Evolutionary conservation across 2,888 invertebrate genomes (phyloP), one percentile per base, ranked within the genome.

Genomic region (Xylota sylvarum): DNA sequence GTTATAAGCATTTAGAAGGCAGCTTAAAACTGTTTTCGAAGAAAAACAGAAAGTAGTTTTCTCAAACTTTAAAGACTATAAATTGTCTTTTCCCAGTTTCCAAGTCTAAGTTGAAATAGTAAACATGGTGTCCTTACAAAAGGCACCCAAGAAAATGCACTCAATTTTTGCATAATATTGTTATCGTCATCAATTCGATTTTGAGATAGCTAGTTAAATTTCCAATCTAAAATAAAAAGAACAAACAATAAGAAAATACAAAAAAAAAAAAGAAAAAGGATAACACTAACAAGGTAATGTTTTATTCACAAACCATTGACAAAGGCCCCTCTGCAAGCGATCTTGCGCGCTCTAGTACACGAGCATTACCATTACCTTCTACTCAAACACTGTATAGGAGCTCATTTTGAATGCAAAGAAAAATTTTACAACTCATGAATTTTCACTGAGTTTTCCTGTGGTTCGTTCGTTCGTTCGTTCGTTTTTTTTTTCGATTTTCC

Each of bases 401-500:
- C 80, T 85, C 85, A 85, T 85, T 76, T 67, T 23, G 60, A 85
- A 85, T 85, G 85, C 85, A 85, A 85, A 76, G 85, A 85, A 85
- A 76, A 85, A 80, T 76, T 65, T 85, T 85, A 80, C 80, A 85
- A 85, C 76, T 85, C 85, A 80, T 85, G 80, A 80, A 85, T 85
- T 85, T 80, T 72, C 65, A 76, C 76, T 2, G 55, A 80, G 85
- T 43, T 69, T 65, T 40, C 43, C 30, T 64, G 30, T 32, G 30
- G 65, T 43, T 56, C 46, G 14, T n/a, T n/a, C n/a, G n/a, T n/a
- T n/a, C n/a, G n/a, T n/a, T n/a, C n/a, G n/a, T n/a, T n/a, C n/a
- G n/a, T n/a, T 14, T 2, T 50, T 43, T 55, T 76, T 52, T 32
- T 43, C 19, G 2, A 14, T 56, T 40, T 40, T 46, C 37, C 40